phyloP scores from a whole-genome alignment of 2,888 invertebrate species.

The Sylvicola cinctus region DNA sequence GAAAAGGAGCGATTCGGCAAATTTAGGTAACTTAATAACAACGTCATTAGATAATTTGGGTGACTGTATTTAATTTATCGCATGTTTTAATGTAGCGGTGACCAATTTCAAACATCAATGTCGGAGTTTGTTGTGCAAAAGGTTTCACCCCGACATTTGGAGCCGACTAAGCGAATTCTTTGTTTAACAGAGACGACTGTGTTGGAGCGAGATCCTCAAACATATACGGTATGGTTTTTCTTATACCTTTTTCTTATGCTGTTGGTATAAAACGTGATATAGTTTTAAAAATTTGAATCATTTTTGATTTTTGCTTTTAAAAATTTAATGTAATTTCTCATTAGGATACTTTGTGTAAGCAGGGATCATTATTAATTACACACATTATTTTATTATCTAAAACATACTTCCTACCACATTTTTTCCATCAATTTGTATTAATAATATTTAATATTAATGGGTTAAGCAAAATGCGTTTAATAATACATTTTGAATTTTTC shows the following conservation, averaged over 20 bases:
- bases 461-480: too few relatives aligned
- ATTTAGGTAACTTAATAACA: too few relatives aligned
- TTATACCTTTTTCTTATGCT: too few relatives aligned
- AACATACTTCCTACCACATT: too few relatives aligned
- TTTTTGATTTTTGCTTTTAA: background rate
- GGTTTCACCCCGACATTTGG: constrained; percentile 59
- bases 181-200: constrained; percentile 92
- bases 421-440: too few relatives aligned
- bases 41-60: constrained; percentile 10
- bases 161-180: constrained; percentile 69
- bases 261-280: background rate
- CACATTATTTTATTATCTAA: too few relatives aligned
- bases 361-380: too few relatives aligned
- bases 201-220: constrained; percentile 90
- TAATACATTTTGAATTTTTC: background rate
- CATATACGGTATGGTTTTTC: constrained; percentile 45
- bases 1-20: constrained; percentile 77
- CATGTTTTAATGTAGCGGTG: constrained; percentile 45
- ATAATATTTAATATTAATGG: too few relatives aligned
- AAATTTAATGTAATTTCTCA: background rate
- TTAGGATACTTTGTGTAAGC: too few relatives aligned
- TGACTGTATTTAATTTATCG: background rate
- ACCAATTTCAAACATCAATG: constrained; percentile 88
- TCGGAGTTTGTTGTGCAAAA: constrained; percentile 95
- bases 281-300: background rate